Evolutionary conservation across 2,113 vertebrate species (phyloP), one percentile per base, ranked within the genome.

Genomic region (Limnothrissa miodon): DNA sequence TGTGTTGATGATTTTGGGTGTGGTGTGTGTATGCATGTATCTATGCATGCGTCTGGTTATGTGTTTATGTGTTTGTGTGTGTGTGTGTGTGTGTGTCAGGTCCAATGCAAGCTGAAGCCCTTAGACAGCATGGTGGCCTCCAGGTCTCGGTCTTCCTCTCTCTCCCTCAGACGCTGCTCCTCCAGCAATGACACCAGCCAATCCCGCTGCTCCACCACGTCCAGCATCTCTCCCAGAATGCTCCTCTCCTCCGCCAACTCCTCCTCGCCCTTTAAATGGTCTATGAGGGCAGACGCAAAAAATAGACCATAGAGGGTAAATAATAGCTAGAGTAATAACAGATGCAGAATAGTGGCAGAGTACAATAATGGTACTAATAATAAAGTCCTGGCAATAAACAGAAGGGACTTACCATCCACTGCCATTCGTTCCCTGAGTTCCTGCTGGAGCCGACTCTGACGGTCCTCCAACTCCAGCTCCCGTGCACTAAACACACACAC

Each of bases 171-270:
- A 17, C 97, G 89, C 86, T 98, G 97, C 87, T 98, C 96, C 86
- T 99, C 97, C 78, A 99, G 93, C 80, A 98, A 94, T 39, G 96
- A 95, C 84, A 98, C 97, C 0, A 99, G 94, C 1, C 97, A 93
- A 81, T 98, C 95, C 42, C 98, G 94, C 93, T 98, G 97, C 90
- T 99, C 97, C 85, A 99, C 97, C 79, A 99, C 97, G 11, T 98
- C 97, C 87, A 99, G 90, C 98, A 99, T 99, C 93, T 99, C 97
- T 0, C 96, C 96, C 89, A 99, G 92, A 90, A 99, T 96, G 88
- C 90, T 91, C 84, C 96, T 96, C 91, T 99, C 98, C 88, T 98
- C 96, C 0, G 91, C 89, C 83, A 99, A 90, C 91, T 99, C 96
- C 82, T 93, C 92, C 23, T 96, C 96, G 0, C 92, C 95, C 92